Percentiles rank a stretch among this genome's conserved stretches.
These are phyloP conservation scores for Drosophila aldrichi DNA, from an alignment of 2,888 invertebrate genomes.

Conservation along the genomic window DNA sequence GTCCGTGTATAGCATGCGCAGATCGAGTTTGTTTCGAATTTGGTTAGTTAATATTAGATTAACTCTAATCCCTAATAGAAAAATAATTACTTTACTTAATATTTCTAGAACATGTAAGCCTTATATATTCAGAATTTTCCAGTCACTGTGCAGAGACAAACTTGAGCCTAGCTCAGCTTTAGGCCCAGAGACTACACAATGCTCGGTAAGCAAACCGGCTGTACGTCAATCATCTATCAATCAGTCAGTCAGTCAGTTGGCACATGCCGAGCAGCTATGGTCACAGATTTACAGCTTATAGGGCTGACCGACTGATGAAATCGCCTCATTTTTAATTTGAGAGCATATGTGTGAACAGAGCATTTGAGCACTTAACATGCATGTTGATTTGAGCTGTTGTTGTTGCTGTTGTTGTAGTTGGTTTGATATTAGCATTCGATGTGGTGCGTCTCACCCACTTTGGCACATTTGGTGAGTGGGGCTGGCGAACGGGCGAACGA, in stretches of 20 bases:
- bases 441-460: slow-evolving; percentile 7
- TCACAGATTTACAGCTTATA: not conserved
- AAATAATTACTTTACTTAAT: too few species aligned
- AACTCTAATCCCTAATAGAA: too few species aligned
- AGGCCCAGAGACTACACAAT: not conserved
- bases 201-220: not conserved
- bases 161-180: not conserved
- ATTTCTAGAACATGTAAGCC: too few species aligned
- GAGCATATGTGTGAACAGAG: not conserved
- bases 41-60: too few species aligned
- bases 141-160: not conserved
- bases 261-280: not conserved
- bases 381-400: not conserved
- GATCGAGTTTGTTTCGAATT: too few species aligned
- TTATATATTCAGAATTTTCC: too few species aligned
- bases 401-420: not conserved
- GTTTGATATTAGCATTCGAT: slow-evolving; percentile 23
- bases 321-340: not conserved
- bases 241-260: not conserved
- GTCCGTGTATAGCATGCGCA: too few species aligned
- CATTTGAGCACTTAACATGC: not conserved
- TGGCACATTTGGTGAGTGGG: slow-evolving; percentile 36
- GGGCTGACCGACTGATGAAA: not conserved
- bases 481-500: slow-evolving; percentile 65
- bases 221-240: not conserved